Evolutionary conservation across 2,797 vertebrate genomes (phyloP), one percentile per base, ranked within the genome.

Genomic region (Cichlasoma orientale): DNA sequence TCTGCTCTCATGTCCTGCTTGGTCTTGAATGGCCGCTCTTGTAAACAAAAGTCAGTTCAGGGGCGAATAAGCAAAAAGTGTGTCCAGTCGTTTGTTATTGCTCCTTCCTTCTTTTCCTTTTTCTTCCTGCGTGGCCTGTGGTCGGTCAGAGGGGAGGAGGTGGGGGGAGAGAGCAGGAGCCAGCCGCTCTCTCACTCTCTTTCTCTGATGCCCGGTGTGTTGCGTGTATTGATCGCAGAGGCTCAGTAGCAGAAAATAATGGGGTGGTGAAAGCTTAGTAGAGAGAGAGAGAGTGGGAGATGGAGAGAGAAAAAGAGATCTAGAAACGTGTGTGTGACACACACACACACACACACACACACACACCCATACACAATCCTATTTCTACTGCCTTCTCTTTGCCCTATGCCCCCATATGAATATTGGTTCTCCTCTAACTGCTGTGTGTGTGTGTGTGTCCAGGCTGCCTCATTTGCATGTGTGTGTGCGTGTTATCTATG

Each of bases 401-500:
- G 86, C 85, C 86, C 85, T 96, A 93, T 95, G 94, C 92, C 90
- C 93, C 96, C 96, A 94, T 96, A 97, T 97, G 87, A 89, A 93
- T 92, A 90, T 90, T 90, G 95, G 95, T 96, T 96, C 95, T 95
- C 95, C 94, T 94, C 95, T 96, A 97, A 97, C 88, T 91, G 96
- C 96, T 54, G 41, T 78, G 55, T 74, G 76, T 69, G 70, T 50
- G 47, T 75, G 76, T 73, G 77, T 86, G 86, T 88, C 82, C 88
- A 82, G 61, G 31, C 75, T 73, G 50, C 80, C 78, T 89, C 73
- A 89, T 94, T 92, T 93, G 91, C 92, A 88, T 89, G 72, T 83
- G 69, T 96, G 75, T 29, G 55, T 82, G 95, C 95, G 95, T 96
- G 95, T 97, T 98, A 97, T 98, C 96, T 97, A 95, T 97, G 97